Evolutionary conservation across 2,113 vertebrate genomes (phyloP).

Genomic region (Blennius ocellaris): DNA sequence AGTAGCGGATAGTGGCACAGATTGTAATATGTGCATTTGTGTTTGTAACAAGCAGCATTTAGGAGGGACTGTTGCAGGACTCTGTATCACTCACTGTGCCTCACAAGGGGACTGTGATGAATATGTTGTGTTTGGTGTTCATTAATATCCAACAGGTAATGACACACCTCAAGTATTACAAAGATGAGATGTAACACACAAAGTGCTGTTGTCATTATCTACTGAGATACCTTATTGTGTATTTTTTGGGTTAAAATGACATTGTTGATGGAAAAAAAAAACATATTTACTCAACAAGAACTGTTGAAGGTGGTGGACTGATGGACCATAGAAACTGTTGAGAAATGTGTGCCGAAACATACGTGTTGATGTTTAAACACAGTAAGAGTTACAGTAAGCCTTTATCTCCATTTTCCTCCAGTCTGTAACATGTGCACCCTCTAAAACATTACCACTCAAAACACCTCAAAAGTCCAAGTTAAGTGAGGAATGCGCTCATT

Average conservation of each 20-base stretch:
- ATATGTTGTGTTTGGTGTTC: conserved; percentile 39
- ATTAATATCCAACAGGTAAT: conserved; percentile 50
- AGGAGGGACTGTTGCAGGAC: conserved; percentile 15
- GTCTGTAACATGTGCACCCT: neutral
- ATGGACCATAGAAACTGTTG: conserved; percentile 6
- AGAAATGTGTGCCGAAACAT: conserved; percentile 9
- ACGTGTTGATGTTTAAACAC: neutral
- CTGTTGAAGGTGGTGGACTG: conserved; percentile 16
- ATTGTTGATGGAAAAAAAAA: conserved; percentile 4
- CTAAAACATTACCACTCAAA: conserved; percentile 5
- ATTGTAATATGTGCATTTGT: conserved; percentile 42
- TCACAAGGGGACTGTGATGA: conserved; percentile 20
- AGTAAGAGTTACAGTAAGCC: neutral
- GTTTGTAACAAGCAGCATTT: conserved; percentile 36
- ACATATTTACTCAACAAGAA: conserved; percentile 17
- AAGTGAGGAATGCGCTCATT: conserved; percentile 2
- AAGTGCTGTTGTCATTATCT: conserved; percentile 25
- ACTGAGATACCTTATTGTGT: conserved; percentile 23
- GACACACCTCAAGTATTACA: conserved; percentile 33
- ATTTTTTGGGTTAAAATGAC: conserved; percentile 22
- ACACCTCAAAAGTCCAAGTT: conserved; percentile 11
- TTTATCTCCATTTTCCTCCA: conserved; percentile 3
- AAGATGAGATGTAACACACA: conserved; percentile 32
- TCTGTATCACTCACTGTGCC: conserved; percentile 5
- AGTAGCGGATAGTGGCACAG: conserved; percentile 19